Conservation (phyloP, 2,797 vertebrate species). For the Phyllotis vaccarum region DNA sequence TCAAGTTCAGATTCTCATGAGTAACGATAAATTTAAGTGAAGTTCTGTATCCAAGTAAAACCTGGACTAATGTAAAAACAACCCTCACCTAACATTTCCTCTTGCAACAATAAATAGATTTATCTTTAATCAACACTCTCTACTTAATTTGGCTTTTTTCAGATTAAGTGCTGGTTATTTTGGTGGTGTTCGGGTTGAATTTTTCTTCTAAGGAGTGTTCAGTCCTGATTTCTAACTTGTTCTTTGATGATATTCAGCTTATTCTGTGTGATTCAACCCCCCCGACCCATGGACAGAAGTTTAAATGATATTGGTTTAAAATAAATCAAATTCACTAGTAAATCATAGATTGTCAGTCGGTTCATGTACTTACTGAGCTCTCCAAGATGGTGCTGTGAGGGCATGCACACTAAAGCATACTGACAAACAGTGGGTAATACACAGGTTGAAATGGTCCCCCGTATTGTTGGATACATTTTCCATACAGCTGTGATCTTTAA, state of each 20-base stretch:
- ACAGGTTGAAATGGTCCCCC: not conserved
- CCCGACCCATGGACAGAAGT: not conserved
- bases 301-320: conserved; percentile 4
- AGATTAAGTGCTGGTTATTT: not conserved
- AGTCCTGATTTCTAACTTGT: conserved; percentile 26
- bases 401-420: not conserved
- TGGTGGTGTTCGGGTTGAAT: not conserved
- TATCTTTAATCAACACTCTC: not conserved
- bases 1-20: not conserved
- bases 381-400: not conserved
- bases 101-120: not conserved
- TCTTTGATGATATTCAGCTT: not conserved
- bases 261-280: not conserved
- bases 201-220: not conserved
- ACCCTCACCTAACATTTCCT: not conserved
- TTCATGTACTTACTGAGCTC: not conserved
- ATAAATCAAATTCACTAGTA: not conserved
- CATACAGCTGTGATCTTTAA: not conserved
- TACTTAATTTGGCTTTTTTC: not conserved
- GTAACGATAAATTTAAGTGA: conserved; percentile 6
- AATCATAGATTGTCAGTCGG: not conserved
- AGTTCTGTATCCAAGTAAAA: conserved; percentile 36
- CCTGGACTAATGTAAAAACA: not conserved
- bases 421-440: not conserved
- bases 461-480: not conserved